These are phyloP conservation scores for Lampris incognitus DNA, from an alignment of 2,113 vertebrate species.

Conservation along the genomic window DNA sequence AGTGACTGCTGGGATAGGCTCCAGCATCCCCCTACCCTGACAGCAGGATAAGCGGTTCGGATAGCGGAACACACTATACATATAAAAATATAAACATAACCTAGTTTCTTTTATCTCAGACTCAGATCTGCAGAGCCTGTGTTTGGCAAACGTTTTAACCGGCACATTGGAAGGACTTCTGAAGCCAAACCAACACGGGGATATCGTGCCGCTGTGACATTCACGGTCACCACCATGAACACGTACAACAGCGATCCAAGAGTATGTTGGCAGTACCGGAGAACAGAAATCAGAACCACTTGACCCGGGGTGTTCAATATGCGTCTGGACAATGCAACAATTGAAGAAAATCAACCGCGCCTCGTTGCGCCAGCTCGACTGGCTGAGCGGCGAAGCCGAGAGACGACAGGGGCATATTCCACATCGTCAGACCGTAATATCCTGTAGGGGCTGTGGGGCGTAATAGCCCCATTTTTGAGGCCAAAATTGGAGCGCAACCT, in stretches of 20 bases:
- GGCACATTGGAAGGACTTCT: constrained; percentile 48
- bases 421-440: constrained; percentile 24
- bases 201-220: constrained; percentile 64
- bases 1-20: too few species aligned
- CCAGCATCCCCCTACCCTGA: too few species aligned
- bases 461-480: constrained; percentile 18
- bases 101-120: constrained; percentile 51
- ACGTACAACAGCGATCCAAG: constrained; percentile 64
- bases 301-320: constrained; percentile 41
- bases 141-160: constrained; percentile 51
- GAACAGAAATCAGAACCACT: constrained; percentile 48
- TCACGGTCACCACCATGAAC: constrained; percentile 47
- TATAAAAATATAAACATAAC: not conserved
- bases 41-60: too few species aligned
- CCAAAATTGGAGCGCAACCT: not conserved
- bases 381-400: constrained; percentile 23
- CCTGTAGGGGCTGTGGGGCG: constrained; percentile 1
- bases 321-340: constrained; percentile 23
- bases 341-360: constrained; percentile 37
- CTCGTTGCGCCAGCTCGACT: constrained; percentile 32
- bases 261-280: constrained; percentile 45
- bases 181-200: constrained; percentile 66
- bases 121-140: constrained; percentile 50
- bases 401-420: constrained; percentile 26
- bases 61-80: too few species aligned